Base-by-base conservation (phyloP, 2,797 vertebrate species). In the Sardinella longiceps region DNA sequence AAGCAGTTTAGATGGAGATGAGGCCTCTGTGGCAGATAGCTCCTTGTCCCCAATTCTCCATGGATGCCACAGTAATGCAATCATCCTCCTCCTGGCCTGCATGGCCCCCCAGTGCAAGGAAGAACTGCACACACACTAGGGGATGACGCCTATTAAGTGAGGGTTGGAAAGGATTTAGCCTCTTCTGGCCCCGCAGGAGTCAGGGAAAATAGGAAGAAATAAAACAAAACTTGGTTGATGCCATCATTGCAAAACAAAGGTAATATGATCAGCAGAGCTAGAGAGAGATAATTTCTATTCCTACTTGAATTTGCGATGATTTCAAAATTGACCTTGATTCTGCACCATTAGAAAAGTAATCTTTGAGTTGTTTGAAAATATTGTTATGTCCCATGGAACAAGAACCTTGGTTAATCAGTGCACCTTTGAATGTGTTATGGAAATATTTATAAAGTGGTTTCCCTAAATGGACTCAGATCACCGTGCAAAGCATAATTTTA, bases 61-160 rank as follows among this genome's bases (percentile, higher is more conserved):
- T 18, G 45, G 63, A 84, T 56, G 56, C 53, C 63, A 84, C 80
- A 87, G 85, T 84, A 89, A 87, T 89, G 63, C 66, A n/a, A n/a
- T n/a, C 85, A 85, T 84, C 85, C 23, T 87, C 86, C 85, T 83
- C 87, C 82, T 88, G 60, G 20, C n/a, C 84, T 83, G 84, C 81
- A 48, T 85, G 81, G 86, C 84, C 51, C 30, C 87, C 81, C 56
- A 7, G 81, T 60, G 81, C 12, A 86, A 45, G 53, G 80, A 83
- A 80, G 51, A 53, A 33, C 43, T 15, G 39, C 46, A 3, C n/a
- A 37, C 28, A 6, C 30, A 70, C 33, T 12, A 70, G 66, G 37
- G 14, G 53, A 53, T n/a, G n/a, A 37, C 25, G 30, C 51, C 33
- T 11, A 63, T n/a, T 58, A 23, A 70, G 39, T 53, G 25, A 30